Base-by-base conservation (phyloP, 2,888 invertebrate species). In the Acholoe squamosa region DNA sequence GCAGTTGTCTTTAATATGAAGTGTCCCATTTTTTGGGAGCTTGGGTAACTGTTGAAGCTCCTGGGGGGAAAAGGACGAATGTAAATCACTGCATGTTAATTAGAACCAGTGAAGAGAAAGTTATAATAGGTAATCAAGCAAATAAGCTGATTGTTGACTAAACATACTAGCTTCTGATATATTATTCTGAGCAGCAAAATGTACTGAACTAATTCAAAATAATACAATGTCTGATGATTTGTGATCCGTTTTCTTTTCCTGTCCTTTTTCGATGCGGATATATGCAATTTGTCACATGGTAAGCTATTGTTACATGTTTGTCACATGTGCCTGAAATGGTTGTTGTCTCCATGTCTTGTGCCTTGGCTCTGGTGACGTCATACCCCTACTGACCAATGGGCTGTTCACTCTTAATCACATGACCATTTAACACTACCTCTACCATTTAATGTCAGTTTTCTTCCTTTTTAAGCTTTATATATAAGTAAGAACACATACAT, bases 321-420 rank as follows among this genome's bases (percentile, higher is more conserved):
- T 43, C 80, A 80, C 80, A 80, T 80, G 80, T 34, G 19, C 80
- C 80, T 80, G 80, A 80, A 33, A 80, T 80, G 80, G 80, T 80
- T 80, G 80, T 80, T 80, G 80, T 80, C 80, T 80, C 19, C 43
- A 80, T 80, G 80, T 80, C 33, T 80, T 80, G 80, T 80, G 80
- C 80, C 80, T 80, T 80, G 80, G 80, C 80, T 43, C 80, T 80
- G 80, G 80, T 80, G 80, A 43, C 80, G 80, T 80, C 80, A 80
- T 80, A 43, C 16, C 80, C 80, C 33, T 80, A 80, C 80, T 80
- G 80, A 80, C 80, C 80, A 80, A 33, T 80, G 33, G 25, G 34
- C 34, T 0, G 80, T 33, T 16, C n/a, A 16, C 80, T 14, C 33
- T 22, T 10, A 80, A 76, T 34, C 80, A 33, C 80, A 43, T 80